Base-by-base conservation (phyloP, 2,888 invertebrate species). In the Drosophila multiciliata region DNA sequence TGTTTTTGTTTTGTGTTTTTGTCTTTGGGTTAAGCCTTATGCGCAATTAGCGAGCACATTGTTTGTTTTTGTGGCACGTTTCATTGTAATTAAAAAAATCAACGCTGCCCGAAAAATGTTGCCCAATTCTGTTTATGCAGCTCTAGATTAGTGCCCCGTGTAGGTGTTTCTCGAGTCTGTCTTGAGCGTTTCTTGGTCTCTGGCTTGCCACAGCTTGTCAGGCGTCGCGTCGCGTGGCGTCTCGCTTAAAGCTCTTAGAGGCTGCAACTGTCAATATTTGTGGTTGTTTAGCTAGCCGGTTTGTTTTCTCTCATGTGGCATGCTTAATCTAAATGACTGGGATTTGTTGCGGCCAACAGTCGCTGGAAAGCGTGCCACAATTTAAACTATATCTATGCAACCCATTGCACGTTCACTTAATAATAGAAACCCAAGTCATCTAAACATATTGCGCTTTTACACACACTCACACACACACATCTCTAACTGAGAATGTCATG, bases 61-160 rank as follows among this genome's bases (percentile, higher is more conserved):
- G 88, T 89, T 82, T 81, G 67, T 77, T 79, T 84, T 80, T 78
- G 88, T 86, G 82, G 75, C 85, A 85, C 89, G 89, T 87, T 85
- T 88, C 78, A 62, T 71, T 83, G 85, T 85, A 85, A 85, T 85
- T 88, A 85, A 88, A 86, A 55, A 55, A 86, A 82, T 75, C 61
- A 71, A 52, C 72, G 66, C 65, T 65, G 72, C 59, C 49, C 52
- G 55, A 64, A 74, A 82, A 60, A 74, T 73, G 70, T 73, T 73
- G 60, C 66, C 45, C 66, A 70, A 66, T 66, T 53, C 38, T 29
- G 52, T 57, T 52, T 60, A 49, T 52, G 57, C 23, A 62, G 32
- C 59, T 63, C 36, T 35, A 71, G 66, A 66, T 65, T 68, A 36
- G 61, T 73, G 54, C 33, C 17, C 53, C 73, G 68, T 61, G 73